Conservation (phyloP, 2,797 vertebrate species). For the Oceanodroma leucorhoa region DNA sequence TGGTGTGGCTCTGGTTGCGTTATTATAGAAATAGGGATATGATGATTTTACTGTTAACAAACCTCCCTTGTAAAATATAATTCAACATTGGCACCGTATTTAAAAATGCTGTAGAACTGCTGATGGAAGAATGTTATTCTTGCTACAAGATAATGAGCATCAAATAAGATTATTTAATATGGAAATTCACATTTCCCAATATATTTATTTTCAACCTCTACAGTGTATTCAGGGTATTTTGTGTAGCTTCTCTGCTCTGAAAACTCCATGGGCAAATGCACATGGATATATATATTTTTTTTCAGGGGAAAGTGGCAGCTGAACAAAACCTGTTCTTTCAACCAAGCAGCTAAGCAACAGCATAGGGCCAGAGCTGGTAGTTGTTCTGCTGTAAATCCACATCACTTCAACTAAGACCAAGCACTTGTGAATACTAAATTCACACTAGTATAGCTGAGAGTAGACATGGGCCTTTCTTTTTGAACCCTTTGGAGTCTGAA, state of each 20-base stretch:
- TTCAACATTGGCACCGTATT: neutral
- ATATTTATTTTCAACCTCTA: neutral
- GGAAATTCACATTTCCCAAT: neutral
- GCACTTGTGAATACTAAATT: constrained; percentile 1
- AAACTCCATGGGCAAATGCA: neutral
- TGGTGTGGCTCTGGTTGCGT: neutral
- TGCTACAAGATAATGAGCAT: neutral
- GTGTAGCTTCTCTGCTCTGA: neutral
- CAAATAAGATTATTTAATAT: neutral
- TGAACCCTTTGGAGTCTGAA: neutral
- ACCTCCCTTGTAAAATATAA: neutral
- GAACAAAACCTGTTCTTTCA: neutral
- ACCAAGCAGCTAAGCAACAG: neutral
- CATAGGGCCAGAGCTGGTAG: neutral
- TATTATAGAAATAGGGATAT: neutral
- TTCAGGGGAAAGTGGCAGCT: neutral
- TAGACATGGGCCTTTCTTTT: constrained; percentile 7
- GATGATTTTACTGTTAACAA: neutral
- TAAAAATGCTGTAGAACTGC: neutral
- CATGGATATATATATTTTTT: neutral
- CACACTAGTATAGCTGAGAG: neutral
- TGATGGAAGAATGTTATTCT: neutral
- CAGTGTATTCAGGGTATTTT: neutral
- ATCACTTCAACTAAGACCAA: neutral
- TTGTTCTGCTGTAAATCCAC: constrained; percentile 2